phyloP scores from a whole-genome alignment of 2,113 vertebrate species.

The Pseudonaja textilis region DNA sequence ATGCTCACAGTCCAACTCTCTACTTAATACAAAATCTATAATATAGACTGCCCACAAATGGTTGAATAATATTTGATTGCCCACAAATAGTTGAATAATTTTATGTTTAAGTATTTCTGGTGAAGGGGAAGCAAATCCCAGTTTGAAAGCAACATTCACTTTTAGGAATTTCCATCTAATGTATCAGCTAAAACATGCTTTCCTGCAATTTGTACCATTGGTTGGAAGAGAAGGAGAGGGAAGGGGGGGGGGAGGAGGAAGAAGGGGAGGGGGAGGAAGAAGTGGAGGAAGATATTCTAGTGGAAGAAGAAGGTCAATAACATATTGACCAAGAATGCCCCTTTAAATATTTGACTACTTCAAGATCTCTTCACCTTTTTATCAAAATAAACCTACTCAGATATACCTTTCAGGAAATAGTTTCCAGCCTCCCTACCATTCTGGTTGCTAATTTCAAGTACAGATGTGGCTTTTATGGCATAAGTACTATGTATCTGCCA shows the following conservation, averaged over 20 bases:
- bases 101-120: background rate
- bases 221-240: background rate
- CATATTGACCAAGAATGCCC: background rate
- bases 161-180: background rate
- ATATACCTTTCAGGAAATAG: background rate
- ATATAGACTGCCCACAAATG: background rate
- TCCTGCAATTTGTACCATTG: background rate
- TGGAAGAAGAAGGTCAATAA: background rate
- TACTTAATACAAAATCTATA: background rate
- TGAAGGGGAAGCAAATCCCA: background rate
- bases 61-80: background rate
- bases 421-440: background rate
- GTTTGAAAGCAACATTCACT: background rate
- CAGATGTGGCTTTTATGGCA: background rate
- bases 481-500: background rate
- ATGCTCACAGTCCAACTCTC: background rate
- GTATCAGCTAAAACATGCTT: background rate
- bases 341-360: background rate
- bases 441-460: background rate
- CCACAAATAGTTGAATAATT: background rate
- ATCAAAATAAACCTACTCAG: background rate
- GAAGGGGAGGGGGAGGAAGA: rapidly evolving
- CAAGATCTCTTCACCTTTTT: background rate
- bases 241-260: too few species aligned
- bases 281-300: too few species aligned